Conservation (phyloP, 1,140 invertebrate species). For the Drosophila busckii region DNA sequence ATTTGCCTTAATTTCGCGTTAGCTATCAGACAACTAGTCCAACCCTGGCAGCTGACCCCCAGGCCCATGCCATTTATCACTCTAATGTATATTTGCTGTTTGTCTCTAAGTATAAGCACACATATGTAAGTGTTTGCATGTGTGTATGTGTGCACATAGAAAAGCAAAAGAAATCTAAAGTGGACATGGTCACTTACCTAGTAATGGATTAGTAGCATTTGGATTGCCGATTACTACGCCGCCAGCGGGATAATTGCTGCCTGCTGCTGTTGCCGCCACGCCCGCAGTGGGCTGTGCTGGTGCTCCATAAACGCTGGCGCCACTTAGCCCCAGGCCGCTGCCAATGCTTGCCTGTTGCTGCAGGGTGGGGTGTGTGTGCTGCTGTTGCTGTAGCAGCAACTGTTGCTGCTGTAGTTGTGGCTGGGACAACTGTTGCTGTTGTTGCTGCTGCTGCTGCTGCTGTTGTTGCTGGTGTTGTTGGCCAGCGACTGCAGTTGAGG, state of each 20-base stretch:
- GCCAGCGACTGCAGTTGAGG: slow-evolving; percentile 12
- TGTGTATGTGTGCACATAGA: background rate
- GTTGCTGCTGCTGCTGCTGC: background rate
- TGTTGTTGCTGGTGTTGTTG: slow-evolving; percentile 24
- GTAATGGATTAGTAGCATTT: slow-evolving; percentile 73
- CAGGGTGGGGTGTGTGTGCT: slow-evolving; percentile 43
- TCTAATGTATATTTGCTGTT: slow-evolving; percentile 6
- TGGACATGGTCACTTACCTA: slow-evolving; percentile 51
- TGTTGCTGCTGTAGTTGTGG: slow-evolving; percentile 26
- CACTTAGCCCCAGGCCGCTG: slow-evolving; percentile 37
- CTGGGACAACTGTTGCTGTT: slow-evolving; percentile 6
- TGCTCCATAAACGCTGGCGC: slow-evolving; percentile 35
- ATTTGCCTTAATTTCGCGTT: slow-evolving; percentile 20
- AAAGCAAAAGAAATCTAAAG: background rate
- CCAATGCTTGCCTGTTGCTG: slow-evolving; percentile 60
- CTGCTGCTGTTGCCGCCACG: slow-evolving; percentile 21
- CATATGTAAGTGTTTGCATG: background rate
- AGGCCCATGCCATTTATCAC: slow-evolving; percentile 26
- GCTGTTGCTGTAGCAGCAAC: slow-evolving; percentile 37
- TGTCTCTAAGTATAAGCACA: background rate
- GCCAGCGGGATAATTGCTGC: slow-evolving; percentile 58
- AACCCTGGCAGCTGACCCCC: background rate
- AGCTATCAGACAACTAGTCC: background rate
- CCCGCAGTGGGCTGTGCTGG: slow-evolving; percentile 49
- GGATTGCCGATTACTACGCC: slow-evolving; percentile 74